phyloP scores from a whole-genome alignment of 2,113 vertebrate genomes.

The Dromiciops gliroides region DNA sequence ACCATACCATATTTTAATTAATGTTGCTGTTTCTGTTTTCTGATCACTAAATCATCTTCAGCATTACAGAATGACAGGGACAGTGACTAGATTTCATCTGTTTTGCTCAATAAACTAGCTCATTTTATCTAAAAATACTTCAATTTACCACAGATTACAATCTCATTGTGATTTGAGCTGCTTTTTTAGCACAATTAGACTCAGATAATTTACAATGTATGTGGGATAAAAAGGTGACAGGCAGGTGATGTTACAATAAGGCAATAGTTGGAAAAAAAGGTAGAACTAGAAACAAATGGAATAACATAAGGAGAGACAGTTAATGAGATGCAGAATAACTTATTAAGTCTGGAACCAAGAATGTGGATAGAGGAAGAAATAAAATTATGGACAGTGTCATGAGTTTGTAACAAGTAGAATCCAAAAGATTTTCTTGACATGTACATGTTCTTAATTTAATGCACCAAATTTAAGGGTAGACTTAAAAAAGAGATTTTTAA shows the following conservation, averaged over 20 bases:
- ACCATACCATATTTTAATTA: conserved; percentile 28
- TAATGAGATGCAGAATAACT: conserved; percentile 58
- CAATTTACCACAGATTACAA: background rate
- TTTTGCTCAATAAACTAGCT: background rate
- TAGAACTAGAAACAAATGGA: conserved; percentile 46
- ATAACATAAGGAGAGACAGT: conserved; percentile 57
- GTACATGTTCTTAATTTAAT: conserved; percentile 27
- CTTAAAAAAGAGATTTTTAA: conserved; percentile 29
- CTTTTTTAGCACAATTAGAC: background rate
- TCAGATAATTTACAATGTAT: conserved; percentile 33
- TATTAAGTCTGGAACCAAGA: conserved; percentile 42
- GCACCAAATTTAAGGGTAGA: background rate
- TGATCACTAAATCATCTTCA: conserved; percentile 21
- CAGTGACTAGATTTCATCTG: conserved; percentile 18
- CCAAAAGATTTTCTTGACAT: conserved; percentile 30
- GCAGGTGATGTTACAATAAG: conserved; percentile 45
- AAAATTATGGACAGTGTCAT: conserved; percentile 45
- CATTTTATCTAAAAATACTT: background rate
- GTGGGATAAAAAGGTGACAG: conserved; percentile 38
- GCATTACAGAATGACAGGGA: conserved; percentile 19
- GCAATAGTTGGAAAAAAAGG: conserved; percentile 22
- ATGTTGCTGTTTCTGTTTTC: conserved; percentile 23
- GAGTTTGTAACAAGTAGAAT: conserved; percentile 40
- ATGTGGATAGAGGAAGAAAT: conserved; percentile 46
- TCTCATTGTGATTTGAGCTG: background rate